These are phyloP conservation scores for Neodon shergylaensis DNA, from an alignment of 2,113 vertebrate species.

Conservation along the genomic window DNA sequence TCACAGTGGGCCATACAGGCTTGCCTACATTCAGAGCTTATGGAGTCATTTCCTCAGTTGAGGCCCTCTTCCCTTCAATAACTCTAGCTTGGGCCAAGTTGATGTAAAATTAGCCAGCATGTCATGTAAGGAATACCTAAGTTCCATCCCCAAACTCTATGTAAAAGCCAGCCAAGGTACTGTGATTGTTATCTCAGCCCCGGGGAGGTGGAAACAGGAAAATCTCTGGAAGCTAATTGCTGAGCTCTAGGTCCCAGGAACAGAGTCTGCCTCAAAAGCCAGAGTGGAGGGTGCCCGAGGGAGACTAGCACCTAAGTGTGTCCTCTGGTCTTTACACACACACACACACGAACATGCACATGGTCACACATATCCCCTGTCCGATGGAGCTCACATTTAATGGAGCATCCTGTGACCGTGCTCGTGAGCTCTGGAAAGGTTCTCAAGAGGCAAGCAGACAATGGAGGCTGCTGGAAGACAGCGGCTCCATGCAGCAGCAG, in stretches of 20 bases:
- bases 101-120: neutral
- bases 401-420: neutral
- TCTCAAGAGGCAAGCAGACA: accelerated
- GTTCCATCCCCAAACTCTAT: neutral
- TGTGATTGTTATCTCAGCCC: neutral
- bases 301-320: neutral
- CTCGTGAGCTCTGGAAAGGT: neutral
- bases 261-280: neutral
- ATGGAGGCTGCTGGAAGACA: neutral
- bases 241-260: neutral
- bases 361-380: neutral
- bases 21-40: neutral
- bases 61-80: neutral
- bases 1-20: neutral
- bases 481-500: neutral
- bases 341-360: neutral
- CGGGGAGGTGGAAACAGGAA: neutral
- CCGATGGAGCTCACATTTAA: neutral
- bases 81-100: neutral
- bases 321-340: neutral
- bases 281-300: neutral
- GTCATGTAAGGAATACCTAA: neutral
- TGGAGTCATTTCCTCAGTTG: neutral
- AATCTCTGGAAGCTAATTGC: neutral
- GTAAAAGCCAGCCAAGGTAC: too few relatives aligned